These are phyloP conservation scores for Zaprionus capensis DNA, from an alignment of 1,140 invertebrate species.

Conservation along the genomic window DNA sequence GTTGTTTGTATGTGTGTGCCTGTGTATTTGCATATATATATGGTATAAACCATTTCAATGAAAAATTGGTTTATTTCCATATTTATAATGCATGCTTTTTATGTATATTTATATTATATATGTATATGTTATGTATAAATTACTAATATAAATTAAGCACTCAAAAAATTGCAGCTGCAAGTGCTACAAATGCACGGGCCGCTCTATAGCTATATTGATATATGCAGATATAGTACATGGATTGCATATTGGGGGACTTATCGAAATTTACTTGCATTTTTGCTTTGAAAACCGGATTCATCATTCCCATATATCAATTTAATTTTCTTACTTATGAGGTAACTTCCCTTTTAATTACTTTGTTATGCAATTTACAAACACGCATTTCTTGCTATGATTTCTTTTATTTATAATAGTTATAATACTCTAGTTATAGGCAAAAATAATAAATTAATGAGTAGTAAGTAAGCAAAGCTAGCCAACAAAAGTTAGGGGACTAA, in stretches of 20 bases:
- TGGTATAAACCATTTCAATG: slow-evolving; percentile 51
- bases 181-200: slow-evolving; percentile 57
- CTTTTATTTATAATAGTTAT: slow-evolving; percentile 38
- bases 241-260: slow-evolving; percentile 28
- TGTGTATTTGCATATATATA: slow-evolving; percentile 28
- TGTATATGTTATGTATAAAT: slow-evolving; percentile 64
- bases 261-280: slow-evolving; percentile 31
- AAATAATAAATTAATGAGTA: slow-evolving; percentile 77
- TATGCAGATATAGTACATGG: slow-evolving; percentile 38
- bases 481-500: slow-evolving; percentile 46
- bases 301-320: slow-evolving; percentile 52
- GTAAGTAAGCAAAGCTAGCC: slow-evolving; percentile 65
- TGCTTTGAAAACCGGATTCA: slow-evolving; percentile 42
- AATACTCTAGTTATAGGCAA: slow-evolving; percentile 69
- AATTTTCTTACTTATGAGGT: slow-evolving; percentile 38
- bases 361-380: slow-evolving; percentile 72
- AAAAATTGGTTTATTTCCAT: slow-evolving; percentile 55
- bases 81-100: slow-evolving; percentile 55
- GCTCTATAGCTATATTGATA: slow-evolving; percentile 40
- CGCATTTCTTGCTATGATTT: slow-evolving; percentile 35
- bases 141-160: slow-evolving; percentile 82
- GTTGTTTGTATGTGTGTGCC: slow-evolving; percentile 30
- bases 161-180: slow-evolving; percentile 69
- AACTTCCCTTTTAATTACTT: slow-evolving; percentile 18
- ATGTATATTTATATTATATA: slow-evolving; percentile 55